These are phyloP conservation scores for Sinocyclocheilus anophthalmus DNA, from an alignment of 2,113 vertebrate genomes.

Conservation along the genomic window DNA sequence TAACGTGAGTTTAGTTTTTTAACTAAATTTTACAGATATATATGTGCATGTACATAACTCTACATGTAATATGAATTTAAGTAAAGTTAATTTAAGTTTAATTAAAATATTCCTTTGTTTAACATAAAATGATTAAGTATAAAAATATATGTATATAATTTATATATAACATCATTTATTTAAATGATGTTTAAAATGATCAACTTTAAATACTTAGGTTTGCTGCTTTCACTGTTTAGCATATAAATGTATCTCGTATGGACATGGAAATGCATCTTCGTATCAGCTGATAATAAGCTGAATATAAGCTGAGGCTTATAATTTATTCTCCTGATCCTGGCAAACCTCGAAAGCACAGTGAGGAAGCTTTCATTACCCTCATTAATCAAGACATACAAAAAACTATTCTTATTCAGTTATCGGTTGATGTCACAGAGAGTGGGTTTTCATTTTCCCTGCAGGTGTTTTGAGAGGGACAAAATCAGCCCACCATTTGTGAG, in stretches of 20 bases:
- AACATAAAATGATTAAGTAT: not conserved
- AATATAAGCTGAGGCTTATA: too few species aligned
- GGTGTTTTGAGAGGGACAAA: slow-evolving; percentile 27
- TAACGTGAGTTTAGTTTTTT: not conserved
- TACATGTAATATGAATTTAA: not conserved
- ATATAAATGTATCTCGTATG: not conserved
- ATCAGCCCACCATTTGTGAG: slow-evolving; percentile 8
- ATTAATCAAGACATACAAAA: slow-evolving; percentile 29
- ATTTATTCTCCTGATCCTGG: slow-evolving; percentile 29
- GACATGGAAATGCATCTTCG: not conserved
- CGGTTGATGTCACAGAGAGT: slow-evolving; percentile 9
- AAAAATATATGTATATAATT: not conserved
- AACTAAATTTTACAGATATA: not conserved
- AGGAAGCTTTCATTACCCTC: slow-evolving; percentile 24
- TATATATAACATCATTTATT: not conserved
- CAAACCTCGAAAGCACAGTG: not conserved
- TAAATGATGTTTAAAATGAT: not conserved
- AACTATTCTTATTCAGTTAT: slow-evolving; percentile 25
- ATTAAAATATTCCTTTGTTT: not conserved
- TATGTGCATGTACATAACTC: too few species aligned
- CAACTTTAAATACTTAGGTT: not conserved
- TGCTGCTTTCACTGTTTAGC: not conserved
- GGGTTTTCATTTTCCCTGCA: slow-evolving; percentile 40
- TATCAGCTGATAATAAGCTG: too few species aligned
- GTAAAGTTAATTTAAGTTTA: not conserved